phyloP scores from a whole-genome alignment of 2,797 vertebrate genomes.

The Thalassophryne amazonica region DNA sequence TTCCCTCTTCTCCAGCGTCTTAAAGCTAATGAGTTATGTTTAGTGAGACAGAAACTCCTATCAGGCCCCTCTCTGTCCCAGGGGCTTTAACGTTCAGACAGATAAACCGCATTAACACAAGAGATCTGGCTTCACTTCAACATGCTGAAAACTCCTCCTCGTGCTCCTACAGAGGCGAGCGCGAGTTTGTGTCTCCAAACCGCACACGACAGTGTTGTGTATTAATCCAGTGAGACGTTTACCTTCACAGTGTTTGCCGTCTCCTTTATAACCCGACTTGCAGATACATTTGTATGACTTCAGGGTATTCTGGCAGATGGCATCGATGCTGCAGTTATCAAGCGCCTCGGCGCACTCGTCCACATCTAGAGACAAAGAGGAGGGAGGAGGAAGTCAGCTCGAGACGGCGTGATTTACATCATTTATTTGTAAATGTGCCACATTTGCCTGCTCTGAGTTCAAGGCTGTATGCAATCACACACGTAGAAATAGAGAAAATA shows the following conservation, averaged over 20 bases:
- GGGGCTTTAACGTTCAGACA: slow-evolving; percentile 19
- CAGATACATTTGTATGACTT: slow-evolving; percentile 98
- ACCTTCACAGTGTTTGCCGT: slow-evolving; percentile 98
- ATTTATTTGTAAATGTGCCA: background rate
- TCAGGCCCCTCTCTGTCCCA: slow-evolving; percentile 31
- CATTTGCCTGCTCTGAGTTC: background rate
- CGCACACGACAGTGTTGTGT: slow-evolving; percentile 16
- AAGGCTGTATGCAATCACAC: background rate
- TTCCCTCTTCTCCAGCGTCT: slow-evolving; percentile 43
- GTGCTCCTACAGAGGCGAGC: background rate
- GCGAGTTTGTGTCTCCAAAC: slow-evolving; percentile 7
- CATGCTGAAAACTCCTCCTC: slow-evolving; percentile 5
- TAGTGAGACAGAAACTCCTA: slow-evolving; percentile 56
- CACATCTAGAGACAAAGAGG: slow-evolving; percentile 79
- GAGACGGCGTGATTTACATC: background rate
- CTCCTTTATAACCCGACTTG: slow-evolving; percentile 97
- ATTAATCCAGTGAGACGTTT: slow-evolving; percentile 34
- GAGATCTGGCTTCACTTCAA: slow-evolving; percentile 16
- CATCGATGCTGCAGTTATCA: slow-evolving; percentile 97
- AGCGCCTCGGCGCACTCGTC: slow-evolving; percentile 95
- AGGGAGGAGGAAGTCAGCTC: background rate
- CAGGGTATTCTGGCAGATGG: slow-evolving; percentile 98
- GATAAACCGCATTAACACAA: slow-evolving; percentile 28
- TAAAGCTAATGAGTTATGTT: slow-evolving; percentile 60
- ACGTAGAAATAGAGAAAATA: background rate